Percentiles rank a stretch among this genome's conserved stretches.
Conservation (phyloP, 2,797 vertebrate genomes). For the Pipistrellus pipistrellus region DNA sequence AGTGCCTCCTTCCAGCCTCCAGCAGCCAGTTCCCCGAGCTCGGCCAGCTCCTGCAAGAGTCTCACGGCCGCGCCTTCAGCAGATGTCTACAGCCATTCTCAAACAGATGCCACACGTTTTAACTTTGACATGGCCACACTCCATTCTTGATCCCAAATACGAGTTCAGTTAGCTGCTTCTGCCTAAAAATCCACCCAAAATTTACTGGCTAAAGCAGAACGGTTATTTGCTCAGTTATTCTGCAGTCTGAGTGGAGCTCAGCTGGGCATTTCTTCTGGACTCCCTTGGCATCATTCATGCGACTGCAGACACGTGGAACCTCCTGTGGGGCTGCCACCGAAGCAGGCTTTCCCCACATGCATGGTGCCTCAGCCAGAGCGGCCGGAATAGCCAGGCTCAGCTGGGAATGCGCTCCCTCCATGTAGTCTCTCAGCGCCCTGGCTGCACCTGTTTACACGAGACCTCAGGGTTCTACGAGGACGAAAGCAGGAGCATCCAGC, state of each 20-base stretch:
- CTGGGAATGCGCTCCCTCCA: not conserved
- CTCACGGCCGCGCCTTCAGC: not conserved
- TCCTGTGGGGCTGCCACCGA: not conserved
- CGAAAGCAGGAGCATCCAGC: not conserved
- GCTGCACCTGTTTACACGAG: not conserved
- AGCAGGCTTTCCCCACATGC: not conserved
- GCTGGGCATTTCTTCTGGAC: not conserved
- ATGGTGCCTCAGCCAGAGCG: not conserved
- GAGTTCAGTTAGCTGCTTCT: not conserved
- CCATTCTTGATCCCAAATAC: not conserved
- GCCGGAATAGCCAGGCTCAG: not conserved
- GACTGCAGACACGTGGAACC: not conserved
- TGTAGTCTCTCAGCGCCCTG: not conserved
- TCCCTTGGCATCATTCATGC: not conserved
- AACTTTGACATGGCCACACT: not conserved
- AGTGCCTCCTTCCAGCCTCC: not conserved
- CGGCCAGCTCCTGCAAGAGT: not conserved
- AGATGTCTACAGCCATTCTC: not conserved
- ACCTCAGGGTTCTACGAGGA: not conserved
- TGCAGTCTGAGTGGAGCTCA: not conserved
- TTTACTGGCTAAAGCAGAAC: slow-evolving; percentile 5
- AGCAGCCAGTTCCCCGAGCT: not conserved
- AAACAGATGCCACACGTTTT: not conserved
- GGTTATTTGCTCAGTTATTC: not conserved
- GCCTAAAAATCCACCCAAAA: not conserved